Percentiles rank a stretch among this genome's conserved stretches.
Evolutionary conservation across 1,140 invertebrate species (phyloP).

Genomic region (Drosophila jambulina): DNA sequence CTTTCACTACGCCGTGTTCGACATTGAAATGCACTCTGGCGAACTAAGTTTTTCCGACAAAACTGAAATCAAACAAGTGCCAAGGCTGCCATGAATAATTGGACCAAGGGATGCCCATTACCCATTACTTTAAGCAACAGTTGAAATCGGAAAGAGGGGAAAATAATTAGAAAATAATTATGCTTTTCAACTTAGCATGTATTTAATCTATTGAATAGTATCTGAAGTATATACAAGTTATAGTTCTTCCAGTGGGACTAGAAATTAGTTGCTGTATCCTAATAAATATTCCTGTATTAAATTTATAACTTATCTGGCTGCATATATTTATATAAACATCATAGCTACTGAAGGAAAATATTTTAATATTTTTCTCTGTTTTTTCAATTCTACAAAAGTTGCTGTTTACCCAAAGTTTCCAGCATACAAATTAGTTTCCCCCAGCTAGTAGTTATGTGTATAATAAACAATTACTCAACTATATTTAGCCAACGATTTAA

Average conservation of each 20-base stretch:
- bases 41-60: constrained; percentile 14
- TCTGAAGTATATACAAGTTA: neutral
- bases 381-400: neutral
- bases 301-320: neutral
- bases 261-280: no score
- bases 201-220: no score
- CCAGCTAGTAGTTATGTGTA: neutral
- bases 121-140: neutral
- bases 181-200: no score
- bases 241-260: neutral
- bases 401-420: neutral
- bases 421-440: constrained; percentile 7
- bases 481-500: constrained; percentile 7
- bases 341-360: neutral
- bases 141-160: neutral
- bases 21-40: constrained; percentile 52
- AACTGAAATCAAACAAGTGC: constrained; percentile 28
- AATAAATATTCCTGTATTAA: neutral
- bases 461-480: constrained; percentile 9
- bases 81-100: constrained; percentile 1
- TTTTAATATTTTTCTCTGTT: neutral
- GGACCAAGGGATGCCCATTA: neutral
- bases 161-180: neutral
- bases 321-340: neutral
- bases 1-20: constrained; percentile 22